Percentiles rank a stretch among this genome's conserved stretches.
Evolutionary conservation across 2,888 invertebrate genomes (phyloP).

Genomic region (Apotomis betuletana): DNA sequence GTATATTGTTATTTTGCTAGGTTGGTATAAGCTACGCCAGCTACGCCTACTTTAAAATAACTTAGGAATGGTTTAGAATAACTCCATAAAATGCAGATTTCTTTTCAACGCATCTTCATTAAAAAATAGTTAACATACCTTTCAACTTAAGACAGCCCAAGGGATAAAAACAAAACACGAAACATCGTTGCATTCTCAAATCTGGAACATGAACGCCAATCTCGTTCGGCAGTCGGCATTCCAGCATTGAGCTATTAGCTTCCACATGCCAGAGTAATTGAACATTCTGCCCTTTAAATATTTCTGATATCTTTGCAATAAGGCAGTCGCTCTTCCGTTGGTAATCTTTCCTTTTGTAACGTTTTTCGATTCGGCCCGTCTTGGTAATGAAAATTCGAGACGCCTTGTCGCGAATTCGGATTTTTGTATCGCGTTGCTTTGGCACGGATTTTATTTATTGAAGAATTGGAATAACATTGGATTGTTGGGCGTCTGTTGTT

Average conservation of each 20-base stretch:
- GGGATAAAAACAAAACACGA: conserved; percentile 41
- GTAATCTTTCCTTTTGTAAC: conserved; percentile 58
- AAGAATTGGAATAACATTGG: conserved; percentile 33
- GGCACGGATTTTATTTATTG: conserved; percentile 44
- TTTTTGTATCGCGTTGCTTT: conserved; percentile 55
- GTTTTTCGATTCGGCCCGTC: conserved; percentile 52
- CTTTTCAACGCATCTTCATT: conserved; percentile 1
- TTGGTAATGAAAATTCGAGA: conserved; percentile 67
- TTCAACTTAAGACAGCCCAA: conserved; percentile 13
- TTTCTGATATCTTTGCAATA: conserved; percentile 60
- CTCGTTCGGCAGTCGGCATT: conserved; percentile 59
- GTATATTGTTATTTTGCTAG: no score
- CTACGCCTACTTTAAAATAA: no score
- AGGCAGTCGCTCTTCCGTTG: conserved; percentile 58
- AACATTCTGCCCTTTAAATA: conserved; percentile 69
- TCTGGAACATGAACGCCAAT: conserved; percentile 57
- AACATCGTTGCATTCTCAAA: conserved; percentile 56
- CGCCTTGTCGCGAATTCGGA: conserved; percentile 63
- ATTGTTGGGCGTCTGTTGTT: conserved; percentile 35
- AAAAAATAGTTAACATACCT: conserved; percentile 20
- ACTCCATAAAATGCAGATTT: not conserved
- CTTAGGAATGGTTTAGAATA: not conserved
- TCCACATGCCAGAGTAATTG: conserved; percentile 67
- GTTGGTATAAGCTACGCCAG: no score
- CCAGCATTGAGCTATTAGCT: conserved; percentile 54